Conservation (phyloP, 2,113 vertebrate genomes). For the Neomonachus schauinslandi region DNA sequence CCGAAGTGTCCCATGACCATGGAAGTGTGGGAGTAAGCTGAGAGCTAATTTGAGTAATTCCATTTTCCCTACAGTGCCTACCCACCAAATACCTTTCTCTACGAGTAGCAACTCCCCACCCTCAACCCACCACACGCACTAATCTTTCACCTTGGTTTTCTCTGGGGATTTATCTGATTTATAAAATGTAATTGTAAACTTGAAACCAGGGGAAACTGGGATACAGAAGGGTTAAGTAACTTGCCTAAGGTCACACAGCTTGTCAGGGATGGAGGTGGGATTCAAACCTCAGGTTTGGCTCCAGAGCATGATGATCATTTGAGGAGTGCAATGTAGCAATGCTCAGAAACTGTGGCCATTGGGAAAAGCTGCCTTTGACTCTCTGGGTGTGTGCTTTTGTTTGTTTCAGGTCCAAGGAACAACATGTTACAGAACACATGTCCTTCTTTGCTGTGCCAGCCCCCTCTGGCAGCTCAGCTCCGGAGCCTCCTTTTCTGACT, state of each 20-base stretch:
- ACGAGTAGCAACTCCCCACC: neutral
- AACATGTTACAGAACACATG: neutral
- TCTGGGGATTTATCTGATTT: neutral
- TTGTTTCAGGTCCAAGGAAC: neutral
- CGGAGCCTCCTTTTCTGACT: neutral
- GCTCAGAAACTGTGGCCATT: neutral
- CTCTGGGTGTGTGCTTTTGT: neutral
- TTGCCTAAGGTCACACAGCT: neutral
- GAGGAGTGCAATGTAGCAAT: neutral
- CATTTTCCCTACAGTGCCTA: neutral
- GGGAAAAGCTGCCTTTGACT: neutral
- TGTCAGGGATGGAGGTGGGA: neutral
- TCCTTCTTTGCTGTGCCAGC: neutral
- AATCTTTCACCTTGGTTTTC: neutral
- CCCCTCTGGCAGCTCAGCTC: neutral
- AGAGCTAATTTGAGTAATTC: neutral
- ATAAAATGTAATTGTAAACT: neutral
- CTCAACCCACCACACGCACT: neutral
- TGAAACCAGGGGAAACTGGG: neutral
- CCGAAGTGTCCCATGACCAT: neutral
- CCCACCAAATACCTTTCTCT: neutral
- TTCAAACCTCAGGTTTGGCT: neutral
- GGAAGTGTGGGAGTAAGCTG: neutral
- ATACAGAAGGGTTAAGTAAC: neutral
- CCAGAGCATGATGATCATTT: neutral